Evolutionary conservation across 30 jellyfish, hydroid and myxozoan species (phyloP).

Genomic region (Haliclystus octoradiatus): DNA sequence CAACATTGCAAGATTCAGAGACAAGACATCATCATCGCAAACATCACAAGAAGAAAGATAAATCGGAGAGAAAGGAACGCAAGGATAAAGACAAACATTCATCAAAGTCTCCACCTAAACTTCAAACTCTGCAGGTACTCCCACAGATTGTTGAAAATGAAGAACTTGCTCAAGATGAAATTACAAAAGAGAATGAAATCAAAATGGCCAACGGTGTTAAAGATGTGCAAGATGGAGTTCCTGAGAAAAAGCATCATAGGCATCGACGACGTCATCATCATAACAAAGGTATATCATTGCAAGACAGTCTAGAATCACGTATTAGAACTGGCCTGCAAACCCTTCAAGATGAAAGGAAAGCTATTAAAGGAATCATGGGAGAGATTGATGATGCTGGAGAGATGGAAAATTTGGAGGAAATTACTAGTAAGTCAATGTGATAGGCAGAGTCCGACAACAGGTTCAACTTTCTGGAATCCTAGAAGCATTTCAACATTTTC

Average conservation of each 20-base stretch:
- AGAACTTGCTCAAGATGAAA: slow-evolving; percentile 35
- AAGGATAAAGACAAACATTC: slow-evolving; percentile 42
- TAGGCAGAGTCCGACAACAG: no score
- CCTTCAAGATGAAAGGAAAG: slow-evolving; percentile 87
- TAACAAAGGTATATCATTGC: slow-evolving; percentile 35
- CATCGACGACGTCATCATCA: slow-evolving; percentile 58
- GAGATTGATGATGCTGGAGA: slow-evolving; percentile 36
- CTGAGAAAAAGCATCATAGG: slow-evolving; percentile 16
- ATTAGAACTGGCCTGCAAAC: slow-evolving; percentile 91
- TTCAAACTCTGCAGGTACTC: slow-evolving; percentile 40
- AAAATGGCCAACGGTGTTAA: slow-evolving; percentile 4
- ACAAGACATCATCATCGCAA: slow-evolving; percentile 12
- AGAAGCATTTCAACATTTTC: no score
- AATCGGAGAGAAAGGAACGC: slow-evolving; percentile 24
- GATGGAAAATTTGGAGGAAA: slow-evolving; percentile 51
- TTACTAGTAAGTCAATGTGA: slow-evolving; percentile 55
- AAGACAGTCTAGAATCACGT: slow-evolving; percentile 80
- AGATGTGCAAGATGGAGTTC: slow-evolving; percentile 51
- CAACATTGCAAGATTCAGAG: background rate
- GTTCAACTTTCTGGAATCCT: no score
- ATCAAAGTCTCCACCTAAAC: slow-evolving; percentile 53
- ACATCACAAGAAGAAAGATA: slow-evolving; percentile 25
- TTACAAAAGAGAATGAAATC: slow-evolving; percentile 24
- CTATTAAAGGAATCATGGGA: slow-evolving; percentile 52
- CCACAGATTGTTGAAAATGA: slow-evolving; percentile 65